Base-by-base conservation (phyloP, 1,140 invertebrate genomes). In the Lepidurus couesii region DNA sequence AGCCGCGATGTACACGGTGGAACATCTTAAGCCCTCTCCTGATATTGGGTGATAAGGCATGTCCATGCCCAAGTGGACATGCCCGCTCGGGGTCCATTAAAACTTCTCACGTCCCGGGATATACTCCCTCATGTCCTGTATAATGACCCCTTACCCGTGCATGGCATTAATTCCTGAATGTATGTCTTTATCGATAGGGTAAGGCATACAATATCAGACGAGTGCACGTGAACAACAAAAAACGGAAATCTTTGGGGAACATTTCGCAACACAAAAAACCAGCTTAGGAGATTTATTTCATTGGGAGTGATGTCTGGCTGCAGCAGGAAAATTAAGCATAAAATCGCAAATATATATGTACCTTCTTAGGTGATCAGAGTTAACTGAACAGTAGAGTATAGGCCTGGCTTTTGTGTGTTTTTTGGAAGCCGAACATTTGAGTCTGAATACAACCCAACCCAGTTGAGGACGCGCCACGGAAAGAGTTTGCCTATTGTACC, bases 31-130 rank as follows among this genome's bases (percentile, higher is more conserved):
- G 53, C 53, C 21, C 34, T 34, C 53, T 21, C n/a, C 16, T 13
- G 21, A n/a, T 65, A 65, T 65, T 65, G 53, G 53, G 21, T 65
- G 53, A 65, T 65, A 65, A 65, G 53, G 53, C 53, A 65, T 65
- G 53, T 65, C 53, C 53, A 16, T 65, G 8, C 13, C 16, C 53
- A 65, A 65, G 53, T 65, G 53, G 53, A 65, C 53, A 34, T 34
- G 53, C 21, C 53, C 16, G 53, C 8, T 65, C 34, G 34, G 53
- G 53, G 53, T 65, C n/a, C 53, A 65, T 65, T n/a, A 65, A 65
- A 65, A 65, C 53, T 21, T 65, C 53, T 65, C 53, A 65, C 53
- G 53, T 65, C 53, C 13, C 21, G 16, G 5, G 53, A 65, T 65
- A 7, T 21, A n/a, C 53, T 16, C 13, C 13, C 3, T 21, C 53